A percentile compares a stretch with the other conserved stretches of the same genome.
These are phyloP conservation scores for Rhagologus leucostigma DNA, from an alignment of 2,113 vertebrate species.

Conservation along the genomic window DNA sequence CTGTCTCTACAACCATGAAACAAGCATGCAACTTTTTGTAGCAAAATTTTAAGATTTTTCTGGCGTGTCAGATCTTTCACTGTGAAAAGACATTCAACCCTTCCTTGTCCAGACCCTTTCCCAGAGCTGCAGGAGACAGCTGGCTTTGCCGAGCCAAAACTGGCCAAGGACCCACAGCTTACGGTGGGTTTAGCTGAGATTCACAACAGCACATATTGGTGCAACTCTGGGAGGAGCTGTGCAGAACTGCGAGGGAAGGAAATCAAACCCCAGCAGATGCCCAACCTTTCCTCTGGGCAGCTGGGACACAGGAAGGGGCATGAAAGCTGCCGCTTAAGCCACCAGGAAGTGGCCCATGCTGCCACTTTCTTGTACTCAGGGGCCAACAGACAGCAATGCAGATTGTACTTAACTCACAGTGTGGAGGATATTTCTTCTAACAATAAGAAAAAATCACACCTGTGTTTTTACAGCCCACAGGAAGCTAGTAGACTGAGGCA, in stretches of 20 bases:
- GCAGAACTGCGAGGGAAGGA: neutral
- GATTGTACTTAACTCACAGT: neutral
- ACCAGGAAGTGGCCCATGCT: neutral
- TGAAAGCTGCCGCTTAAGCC: neutral
- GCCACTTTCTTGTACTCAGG: neutral
- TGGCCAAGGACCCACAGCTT: neutral
- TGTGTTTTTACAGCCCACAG: neutral
- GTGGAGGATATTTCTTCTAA: neutral
- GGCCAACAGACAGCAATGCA: neutral
- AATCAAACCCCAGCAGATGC: neutral
- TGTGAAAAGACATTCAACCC: neutral
- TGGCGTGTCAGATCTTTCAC: neutral
- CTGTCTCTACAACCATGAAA: neutral
- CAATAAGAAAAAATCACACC: neutral
- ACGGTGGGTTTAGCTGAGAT: neutral
- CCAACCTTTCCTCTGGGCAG: neutral
- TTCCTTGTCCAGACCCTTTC: neutral
- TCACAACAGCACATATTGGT: neutral
- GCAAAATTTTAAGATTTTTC: neutral
- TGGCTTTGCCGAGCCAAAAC: neutral
- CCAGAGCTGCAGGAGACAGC: neutral
- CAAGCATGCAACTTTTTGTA: neutral
- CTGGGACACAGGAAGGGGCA: accelerated
- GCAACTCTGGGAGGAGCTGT: neutral
- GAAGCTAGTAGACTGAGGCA: neutral